Evolutionary conservation across 2,797 vertebrate species (phyloP).

Genomic region (Chrysolophus pictus): DNA sequence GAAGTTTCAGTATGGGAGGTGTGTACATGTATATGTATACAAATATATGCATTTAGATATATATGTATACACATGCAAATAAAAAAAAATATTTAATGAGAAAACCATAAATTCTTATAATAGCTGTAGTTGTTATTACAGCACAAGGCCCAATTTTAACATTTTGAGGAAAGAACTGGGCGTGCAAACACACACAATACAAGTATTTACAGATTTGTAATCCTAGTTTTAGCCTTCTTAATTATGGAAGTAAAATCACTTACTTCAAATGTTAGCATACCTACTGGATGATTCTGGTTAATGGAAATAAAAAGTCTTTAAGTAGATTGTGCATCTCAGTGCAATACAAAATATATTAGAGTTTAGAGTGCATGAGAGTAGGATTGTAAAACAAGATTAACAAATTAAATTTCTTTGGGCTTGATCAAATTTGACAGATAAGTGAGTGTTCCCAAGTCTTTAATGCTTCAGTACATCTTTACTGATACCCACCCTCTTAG

Average conservation of each 20-base stretch:
- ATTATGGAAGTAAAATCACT: neutral
- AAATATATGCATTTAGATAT: neutral
- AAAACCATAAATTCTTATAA: neutral
- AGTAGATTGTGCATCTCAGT: neutral
- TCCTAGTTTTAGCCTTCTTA: neutral
- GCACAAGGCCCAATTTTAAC: neutral
- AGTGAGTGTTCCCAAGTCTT: constrained; percentile 50
- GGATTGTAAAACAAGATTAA: constrained; percentile 47
- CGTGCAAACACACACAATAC: neutral
- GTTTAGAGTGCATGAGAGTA: neutral
- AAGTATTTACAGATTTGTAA: neutral
- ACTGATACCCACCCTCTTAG: constrained; percentile 40
- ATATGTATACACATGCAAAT: neutral
- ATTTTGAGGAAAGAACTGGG: neutral
- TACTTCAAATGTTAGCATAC: neutral
- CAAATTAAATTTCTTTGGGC: constrained; percentile 56
- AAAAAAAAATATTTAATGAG: neutral
- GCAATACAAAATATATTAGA: constrained; percentile 16
- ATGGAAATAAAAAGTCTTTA: neutral
- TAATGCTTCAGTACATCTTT: constrained; percentile 43
- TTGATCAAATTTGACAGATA: constrained; percentile 70
- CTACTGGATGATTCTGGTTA: neutral
- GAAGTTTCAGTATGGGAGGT: neutral
- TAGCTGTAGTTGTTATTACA: neutral
- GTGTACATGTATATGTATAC: neutral